Percentiles rank a stretch among this genome's conserved stretches.
Conservation (phyloP, 2,113 vertebrate genomes). For the Vulpes lagopus region DNA sequence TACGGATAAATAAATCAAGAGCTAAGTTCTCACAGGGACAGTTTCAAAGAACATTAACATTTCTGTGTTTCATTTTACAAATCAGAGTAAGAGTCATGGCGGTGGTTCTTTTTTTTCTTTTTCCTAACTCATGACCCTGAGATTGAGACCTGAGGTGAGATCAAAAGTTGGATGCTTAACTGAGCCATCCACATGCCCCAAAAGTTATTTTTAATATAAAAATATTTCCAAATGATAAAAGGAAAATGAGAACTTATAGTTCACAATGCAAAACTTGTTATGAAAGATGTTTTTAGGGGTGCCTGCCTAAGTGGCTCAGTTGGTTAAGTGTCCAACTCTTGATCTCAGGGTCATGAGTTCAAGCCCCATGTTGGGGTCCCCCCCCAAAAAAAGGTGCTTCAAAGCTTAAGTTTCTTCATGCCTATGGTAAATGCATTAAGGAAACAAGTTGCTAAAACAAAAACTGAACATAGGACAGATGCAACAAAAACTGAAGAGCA, state of each 20-base stretch:
- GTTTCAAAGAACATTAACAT: neutral
- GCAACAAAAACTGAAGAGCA: neutral
- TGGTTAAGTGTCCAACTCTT: neutral
- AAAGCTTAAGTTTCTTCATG: neutral
- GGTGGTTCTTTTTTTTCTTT: neutral
- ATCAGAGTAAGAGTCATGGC: neutral
- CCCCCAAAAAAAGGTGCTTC: neutral
- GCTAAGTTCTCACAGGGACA: neutral
- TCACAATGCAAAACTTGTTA: neutral
- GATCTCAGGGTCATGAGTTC: neutral
- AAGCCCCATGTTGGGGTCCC: neutral
- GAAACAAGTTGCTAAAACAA: neutral
- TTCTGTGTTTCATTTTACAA: slow-evolving; percentile 37
- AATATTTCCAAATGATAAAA: slow-evolving; percentile 52
- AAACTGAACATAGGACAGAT: neutral
- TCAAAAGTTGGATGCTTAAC: neutral
- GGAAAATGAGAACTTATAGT: neutral
- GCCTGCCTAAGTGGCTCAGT: neutral
- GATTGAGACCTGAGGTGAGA: neutral
- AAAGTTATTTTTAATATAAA: slow-evolving; percentile 32
- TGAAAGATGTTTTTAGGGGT: neutral
- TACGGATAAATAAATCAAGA: slow-evolving; percentile 29
- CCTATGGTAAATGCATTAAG: neutral
- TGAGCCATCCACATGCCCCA: neutral
- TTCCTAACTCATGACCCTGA: neutral